Base-by-base conservation (phyloP, 2,113 vertebrate genomes). In the Polypterus senegalus region DNA sequence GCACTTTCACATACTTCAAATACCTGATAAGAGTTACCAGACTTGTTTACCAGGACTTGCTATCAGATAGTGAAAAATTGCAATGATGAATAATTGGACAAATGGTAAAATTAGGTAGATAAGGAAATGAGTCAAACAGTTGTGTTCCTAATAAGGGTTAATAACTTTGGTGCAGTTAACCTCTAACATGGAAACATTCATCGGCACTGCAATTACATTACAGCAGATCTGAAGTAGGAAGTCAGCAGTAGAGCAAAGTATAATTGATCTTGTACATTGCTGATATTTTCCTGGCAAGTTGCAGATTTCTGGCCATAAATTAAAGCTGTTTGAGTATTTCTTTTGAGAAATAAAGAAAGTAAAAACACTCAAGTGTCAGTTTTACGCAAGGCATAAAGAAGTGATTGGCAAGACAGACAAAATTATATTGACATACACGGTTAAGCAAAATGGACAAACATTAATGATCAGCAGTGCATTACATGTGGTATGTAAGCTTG, bases 31-130 rank as follows among this genome's bases (percentile, higher is more conserved):
- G 85, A 87, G 84, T 82, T 83, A 84, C 83, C 88, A 84, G 85
- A 85, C 84, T 86, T 84, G 83, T 85, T 86, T 88, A 87, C 82
- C 80, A 88, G 86, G 87, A 87, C 88, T 83, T 81, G 79, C 81
- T 87, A 88, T 89, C 88, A 87, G 88, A 88, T 87, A 86, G 79
- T 75, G 77, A 80, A 81, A 87, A 90, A 87, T 83, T 86, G 83
- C 84, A 85, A 82, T 83, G 83, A 86, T 86, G 77, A 86, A 85
- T 77, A 89, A 88, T 84, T 79, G 79, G 78, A 83, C 81, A 75
- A 83, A 86, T 81, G 73, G 85, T 82, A 80, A 89, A 89, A 89
- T 88, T 83, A 84, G 81, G 84, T 88, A 79, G 82, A 89, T 87
- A 89, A 89, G 84, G 76, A 83, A 86, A 81, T 85, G 84, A 84